Evolutionary conservation across 1,140 invertebrate genomes (phyloP).

Genomic region (Lamellibrachia luymesi): DNA sequence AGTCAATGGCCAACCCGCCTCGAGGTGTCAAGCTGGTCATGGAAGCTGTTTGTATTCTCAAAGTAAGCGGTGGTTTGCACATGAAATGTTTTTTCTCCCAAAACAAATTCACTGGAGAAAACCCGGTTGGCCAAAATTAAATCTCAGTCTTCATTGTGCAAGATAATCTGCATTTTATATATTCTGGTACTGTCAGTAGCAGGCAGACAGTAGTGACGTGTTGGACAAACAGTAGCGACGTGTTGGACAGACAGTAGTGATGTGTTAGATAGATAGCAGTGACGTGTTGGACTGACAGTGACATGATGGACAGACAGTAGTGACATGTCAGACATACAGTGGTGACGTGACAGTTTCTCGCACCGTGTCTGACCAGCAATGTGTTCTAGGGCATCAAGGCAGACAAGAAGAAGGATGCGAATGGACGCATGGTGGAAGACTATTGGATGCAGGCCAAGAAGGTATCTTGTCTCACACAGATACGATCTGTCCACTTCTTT

Average conservation of each 20-base stretch:
- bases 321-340: neutral
- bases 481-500: neutral
- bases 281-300: neutral
- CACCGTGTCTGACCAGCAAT: neutral
- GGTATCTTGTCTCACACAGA: constrained; percentile 32
- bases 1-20: constrained; percentile 53
- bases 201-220: no score
- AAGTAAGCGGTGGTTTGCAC: constrained; percentile 34
- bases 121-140: neutral
- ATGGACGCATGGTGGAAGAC: constrained; percentile 51
- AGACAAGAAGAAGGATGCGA: constrained; percentile 49
- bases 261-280: no score
- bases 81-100: neutral
- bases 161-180: neutral
- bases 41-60: constrained; percentile 58
- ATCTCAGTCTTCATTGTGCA: neutral
- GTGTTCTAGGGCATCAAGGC: constrained; percentile 49
- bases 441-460: constrained; percentile 55
- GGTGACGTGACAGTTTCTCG: neutral
- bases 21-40: constrained; percentile 55
- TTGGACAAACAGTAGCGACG: no score
- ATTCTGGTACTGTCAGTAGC: no score
- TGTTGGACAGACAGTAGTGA: no score
- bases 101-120: neutral
- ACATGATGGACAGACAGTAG: neutral